A percentile compares a stretch with the other conserved stretches of the same genome.
These are phyloP conservation scores for Morpho achilles DNA, from an alignment of 2,888 invertebrate genomes.

Conservation along the genomic window DNA sequence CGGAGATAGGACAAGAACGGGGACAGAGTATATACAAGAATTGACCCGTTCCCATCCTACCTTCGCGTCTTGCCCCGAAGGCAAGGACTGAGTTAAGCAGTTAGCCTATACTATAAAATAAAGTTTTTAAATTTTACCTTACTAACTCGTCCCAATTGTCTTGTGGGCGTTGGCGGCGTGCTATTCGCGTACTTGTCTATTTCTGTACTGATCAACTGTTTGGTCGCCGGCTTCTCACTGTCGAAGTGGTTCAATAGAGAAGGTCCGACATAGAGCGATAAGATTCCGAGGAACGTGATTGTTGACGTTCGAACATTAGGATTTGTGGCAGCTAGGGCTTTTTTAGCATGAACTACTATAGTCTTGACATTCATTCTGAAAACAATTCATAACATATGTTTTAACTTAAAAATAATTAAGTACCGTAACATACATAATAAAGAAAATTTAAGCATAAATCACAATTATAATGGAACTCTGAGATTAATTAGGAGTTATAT, in stretches of 20 bases:
- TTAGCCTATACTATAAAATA: neutral
- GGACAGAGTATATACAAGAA: too few species aligned
- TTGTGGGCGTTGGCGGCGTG: conserved; percentile 86
- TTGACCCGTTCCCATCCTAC: too few species aligned
- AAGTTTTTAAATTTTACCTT: conserved; percentile 43
- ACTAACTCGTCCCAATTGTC: conserved; percentile 76
- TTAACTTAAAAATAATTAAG: too few species aligned
- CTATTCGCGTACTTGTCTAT: conserved; percentile 89
- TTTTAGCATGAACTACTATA: conserved; percentile 88
- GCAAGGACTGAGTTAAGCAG: too few species aligned
- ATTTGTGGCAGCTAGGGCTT: conserved; percentile 90
- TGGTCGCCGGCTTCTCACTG: conserved; percentile 90
- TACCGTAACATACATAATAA: too few species aligned
- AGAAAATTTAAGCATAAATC: too few species aligned
- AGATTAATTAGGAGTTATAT: too few species aligned
- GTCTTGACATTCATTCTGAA: conserved; percentile 84
- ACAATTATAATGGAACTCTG: too few species aligned
- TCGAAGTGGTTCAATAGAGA: conserved; percentile 88
- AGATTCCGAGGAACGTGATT: conserved; percentile 85
- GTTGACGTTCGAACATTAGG: conserved; percentile 89
- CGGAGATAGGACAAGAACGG: too few species aligned
- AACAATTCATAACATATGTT: neutral
- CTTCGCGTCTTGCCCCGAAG: too few species aligned
- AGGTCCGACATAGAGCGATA: conserved; percentile 91
- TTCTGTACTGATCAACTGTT: conserved; percentile 91